A percentile compares a stretch with the other conserved stretches of the same genome.
Evolutionary conservation across 1,140 invertebrate species (phyloP).

Genomic region (Aphelenchoides besseyi): DNA sequence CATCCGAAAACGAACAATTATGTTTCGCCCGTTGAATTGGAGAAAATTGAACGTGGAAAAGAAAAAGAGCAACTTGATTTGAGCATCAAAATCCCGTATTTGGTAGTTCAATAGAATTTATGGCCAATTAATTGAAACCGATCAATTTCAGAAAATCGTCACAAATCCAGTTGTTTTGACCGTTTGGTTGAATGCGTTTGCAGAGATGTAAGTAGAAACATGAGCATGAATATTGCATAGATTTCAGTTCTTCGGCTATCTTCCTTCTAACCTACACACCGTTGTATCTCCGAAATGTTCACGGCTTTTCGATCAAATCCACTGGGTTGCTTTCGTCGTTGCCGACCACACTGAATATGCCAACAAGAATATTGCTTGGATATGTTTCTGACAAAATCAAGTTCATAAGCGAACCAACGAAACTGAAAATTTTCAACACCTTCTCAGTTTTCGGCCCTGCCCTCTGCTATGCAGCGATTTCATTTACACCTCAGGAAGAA

Average conservation of each 20-base stretch:
- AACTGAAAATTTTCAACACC: constrained; percentile 23
- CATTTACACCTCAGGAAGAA: neutral
- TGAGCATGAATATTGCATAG: too few species aligned
- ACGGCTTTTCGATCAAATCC: neutral
- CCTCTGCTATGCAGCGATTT: neutral
- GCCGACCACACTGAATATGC: neutral
- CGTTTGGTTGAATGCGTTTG: constrained; percentile 20
- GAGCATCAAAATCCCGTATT: constrained; percentile 12
- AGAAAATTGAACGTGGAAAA: constrained; percentile 24
- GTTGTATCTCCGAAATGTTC: constrained; percentile 5
- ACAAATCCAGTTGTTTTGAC: constrained; percentile 10
- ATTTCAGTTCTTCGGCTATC: neutral
- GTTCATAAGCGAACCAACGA: constrained; percentile 6
- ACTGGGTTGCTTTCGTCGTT: constrained; percentile 10
- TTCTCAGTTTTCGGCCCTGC: neutral
- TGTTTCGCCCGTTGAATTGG: constrained; percentile 23
- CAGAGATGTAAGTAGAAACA: too few species aligned
- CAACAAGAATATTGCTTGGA: constrained; percentile 2
- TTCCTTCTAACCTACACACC: constrained; percentile 21
- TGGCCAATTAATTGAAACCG: too few species aligned
- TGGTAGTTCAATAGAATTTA: too few species aligned
- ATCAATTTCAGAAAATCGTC: constrained; percentile 14
- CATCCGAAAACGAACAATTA: constrained; percentile 18
- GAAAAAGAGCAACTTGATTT: constrained; percentile 1
- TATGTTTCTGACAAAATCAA: constrained; percentile 18